Percentiles rank a stretch among this genome's conserved stretches.
Conservation (phyloP, 2,888 invertebrate genomes). For the Abscondita cerata region DNA sequence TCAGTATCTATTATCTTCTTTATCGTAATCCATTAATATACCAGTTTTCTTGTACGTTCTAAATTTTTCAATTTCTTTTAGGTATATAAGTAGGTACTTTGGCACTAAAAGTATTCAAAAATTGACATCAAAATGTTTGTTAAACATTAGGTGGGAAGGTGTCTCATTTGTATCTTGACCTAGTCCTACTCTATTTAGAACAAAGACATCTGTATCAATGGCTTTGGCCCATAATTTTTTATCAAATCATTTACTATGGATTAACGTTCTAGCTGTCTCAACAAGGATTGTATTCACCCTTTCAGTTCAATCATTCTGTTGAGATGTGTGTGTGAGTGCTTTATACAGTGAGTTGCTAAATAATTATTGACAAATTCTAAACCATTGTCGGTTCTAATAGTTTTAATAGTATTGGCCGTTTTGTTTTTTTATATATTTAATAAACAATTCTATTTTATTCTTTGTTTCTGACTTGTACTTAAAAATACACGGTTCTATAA, state of each 20-base stretch:
- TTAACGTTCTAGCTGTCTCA: conserved; percentile 47
- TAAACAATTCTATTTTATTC: conserved; percentile 16
- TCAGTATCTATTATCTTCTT: conserved; percentile 35
- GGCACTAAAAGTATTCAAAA: conserved; percentile 31
- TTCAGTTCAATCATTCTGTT: conserved; percentile 53
- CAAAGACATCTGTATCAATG: conserved; percentile 37
- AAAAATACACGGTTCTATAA: conserved; percentile 37
- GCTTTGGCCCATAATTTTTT: conserved; percentile 51
- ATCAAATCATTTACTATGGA: conserved; percentile 39
- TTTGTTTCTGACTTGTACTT: conserved; percentile 1
- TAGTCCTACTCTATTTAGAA: conserved; percentile 37
- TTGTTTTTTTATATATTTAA: conserved; percentile 38
- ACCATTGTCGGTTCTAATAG: conserved; percentile 46
- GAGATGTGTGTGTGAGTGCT: conserved; percentile 45
- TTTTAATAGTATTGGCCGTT: conserved; percentile 42
- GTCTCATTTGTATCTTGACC: conserved; percentile 38
- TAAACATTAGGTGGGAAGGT: conserved; percentile 51
- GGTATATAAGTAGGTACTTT: conserved; percentile 49
- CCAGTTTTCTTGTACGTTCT: conserved; percentile 46
- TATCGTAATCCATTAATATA: conserved; percentile 52
- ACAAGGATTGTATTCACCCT: conserved; percentile 50
- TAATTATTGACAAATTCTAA: conserved; percentile 43
- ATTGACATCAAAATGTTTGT: not conserved
- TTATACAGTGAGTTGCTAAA: not conserved
- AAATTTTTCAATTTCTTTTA: conserved; percentile 47